Conservation (phyloP, 2,888 invertebrate species). For the Protophormia terraenovae region DNA sequence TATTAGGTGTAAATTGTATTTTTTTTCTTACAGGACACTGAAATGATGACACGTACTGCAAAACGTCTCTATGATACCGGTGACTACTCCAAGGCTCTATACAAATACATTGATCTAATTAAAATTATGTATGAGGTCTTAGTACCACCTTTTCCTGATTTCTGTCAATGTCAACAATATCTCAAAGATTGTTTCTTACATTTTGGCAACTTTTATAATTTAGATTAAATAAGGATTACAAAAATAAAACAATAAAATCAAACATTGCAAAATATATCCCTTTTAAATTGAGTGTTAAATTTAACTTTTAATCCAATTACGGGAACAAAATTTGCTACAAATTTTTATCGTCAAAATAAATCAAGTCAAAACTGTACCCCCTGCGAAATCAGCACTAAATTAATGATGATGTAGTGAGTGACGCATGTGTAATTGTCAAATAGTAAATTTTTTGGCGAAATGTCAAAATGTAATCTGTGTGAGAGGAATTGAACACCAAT, state of each 20-base stretch:
- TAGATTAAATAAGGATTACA: conserved; percentile 72
- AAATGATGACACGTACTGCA: conserved; percentile 85
- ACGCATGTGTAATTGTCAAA: background rate
- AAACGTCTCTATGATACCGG: conserved; percentile 84
- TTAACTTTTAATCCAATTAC: conserved; percentile 39
- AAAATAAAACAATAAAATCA: background rate
- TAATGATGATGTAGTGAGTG: background rate
- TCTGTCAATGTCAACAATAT: conserved; percentile 88
- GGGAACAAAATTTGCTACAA: background rate
- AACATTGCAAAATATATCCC: background rate
- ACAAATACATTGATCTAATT: conserved; percentile 85
- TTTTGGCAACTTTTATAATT: conserved; percentile 82
- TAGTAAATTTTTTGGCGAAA: background rate
- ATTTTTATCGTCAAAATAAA: conserved; percentile 14
- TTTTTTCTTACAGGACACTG: conserved; percentile 84
- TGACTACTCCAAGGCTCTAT: conserved; percentile 85
- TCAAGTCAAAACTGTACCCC: conserved; percentile 28
- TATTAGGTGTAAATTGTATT: background rate
- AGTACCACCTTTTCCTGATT: conserved; percentile 88
- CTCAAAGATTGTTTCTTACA: conserved; percentile 86
- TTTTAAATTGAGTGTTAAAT: conserved; percentile 28
- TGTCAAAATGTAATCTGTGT: background rate
- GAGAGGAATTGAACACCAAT: background rate
- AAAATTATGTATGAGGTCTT: conserved; percentile 86
- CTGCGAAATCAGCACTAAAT: background rate